These are phyloP conservation scores for human (Homo sapiens) DNA, from an alignment of 2,113 vertebrate species.

Conservation along the genomic window DNA sequence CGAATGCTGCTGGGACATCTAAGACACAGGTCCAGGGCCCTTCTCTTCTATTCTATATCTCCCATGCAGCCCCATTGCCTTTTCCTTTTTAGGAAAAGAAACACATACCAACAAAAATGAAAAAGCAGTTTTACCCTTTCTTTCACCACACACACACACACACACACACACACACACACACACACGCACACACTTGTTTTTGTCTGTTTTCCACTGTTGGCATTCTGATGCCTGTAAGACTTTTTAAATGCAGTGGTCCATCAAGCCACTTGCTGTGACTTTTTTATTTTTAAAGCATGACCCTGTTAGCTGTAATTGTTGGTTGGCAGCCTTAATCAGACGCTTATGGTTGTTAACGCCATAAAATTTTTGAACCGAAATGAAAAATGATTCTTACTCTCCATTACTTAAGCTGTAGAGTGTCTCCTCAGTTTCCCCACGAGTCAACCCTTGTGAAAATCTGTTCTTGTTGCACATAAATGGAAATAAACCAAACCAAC, in stretches of 20 bases:
- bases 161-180: not conserved
- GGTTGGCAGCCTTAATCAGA: not conserved
- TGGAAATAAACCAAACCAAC: constrained; percentile 69
- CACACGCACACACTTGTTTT: not conserved
- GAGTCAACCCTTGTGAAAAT: constrained; percentile 28
- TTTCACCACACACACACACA: not conserved
- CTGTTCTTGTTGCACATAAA: constrained; percentile 43
- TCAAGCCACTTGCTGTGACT: not conserved
- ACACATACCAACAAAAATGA: not conserved
- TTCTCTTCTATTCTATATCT: not conserved
- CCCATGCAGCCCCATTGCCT: not conserved
- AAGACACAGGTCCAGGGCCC: not conserved
- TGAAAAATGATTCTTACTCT: not conserved
- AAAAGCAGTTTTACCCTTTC: not conserved
- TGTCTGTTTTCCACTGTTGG: not conserved
- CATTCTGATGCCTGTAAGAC: not conserved
- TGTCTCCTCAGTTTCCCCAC: not conserved
- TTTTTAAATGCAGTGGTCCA: not conserved
- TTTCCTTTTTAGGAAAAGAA: constrained; percentile 42
- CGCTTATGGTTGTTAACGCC: not conserved
- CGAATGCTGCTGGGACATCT: not conserved
- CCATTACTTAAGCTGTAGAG: not conserved
- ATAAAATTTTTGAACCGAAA: not conserved
- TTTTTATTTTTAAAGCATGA: constrained; percentile 15
- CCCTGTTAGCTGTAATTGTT: not conserved